Evolutionary conservation across 2,113 vertebrate species (phyloP), one percentile per base, ranked within the genome.

Genomic region (Felis chaus): DNA sequence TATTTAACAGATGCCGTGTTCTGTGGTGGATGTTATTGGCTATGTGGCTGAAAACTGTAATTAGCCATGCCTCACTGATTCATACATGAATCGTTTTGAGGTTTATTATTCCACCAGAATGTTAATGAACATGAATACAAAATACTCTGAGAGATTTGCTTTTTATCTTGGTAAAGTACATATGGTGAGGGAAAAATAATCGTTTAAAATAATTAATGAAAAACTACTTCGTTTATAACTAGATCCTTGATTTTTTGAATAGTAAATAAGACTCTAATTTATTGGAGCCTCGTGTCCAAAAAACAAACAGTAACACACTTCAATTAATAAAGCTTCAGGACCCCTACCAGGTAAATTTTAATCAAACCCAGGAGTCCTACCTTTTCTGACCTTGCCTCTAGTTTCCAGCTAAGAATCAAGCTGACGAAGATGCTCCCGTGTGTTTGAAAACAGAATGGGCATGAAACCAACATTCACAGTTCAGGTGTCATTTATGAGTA

Each of bases 31-130:
- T 94, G 69, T 97, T 98, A 97, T 89, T 97, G 71, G 95, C 92
- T 97, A 80, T 97, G 71, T 96, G 93, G 95, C 95, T 94, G 78
- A 98, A 98, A 98, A 97, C 94, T 97, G 96, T 98, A 98, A 98
- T 98, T 98, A 98, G 97, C 97, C 94, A 96, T 61, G 66, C 98
- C 95, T 98, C 96, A 94, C 25, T 98, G 94, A 97, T 86, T 98
- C 97, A 97, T 90, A 96, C 89, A 92, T 53, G 78, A 98, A 98
- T 96, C 85, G 66, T 98, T 97, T 71, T 86, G 94, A 94, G 86
- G 39, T 96, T 98, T 97, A 95, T 97, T 98, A 95, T 93, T 98
- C 96, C 91, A 92, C 88, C 31, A 83, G 98, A 98, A 98, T 98
- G 97, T 97, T 98, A 98, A 98, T 96, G 97, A 98, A 95, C 93